Evolutionary conservation across 2,888 invertebrate genomes (phyloP), one percentile per base, ranked within the genome.

Genomic region (Phaedon cochleariae): DNA sequence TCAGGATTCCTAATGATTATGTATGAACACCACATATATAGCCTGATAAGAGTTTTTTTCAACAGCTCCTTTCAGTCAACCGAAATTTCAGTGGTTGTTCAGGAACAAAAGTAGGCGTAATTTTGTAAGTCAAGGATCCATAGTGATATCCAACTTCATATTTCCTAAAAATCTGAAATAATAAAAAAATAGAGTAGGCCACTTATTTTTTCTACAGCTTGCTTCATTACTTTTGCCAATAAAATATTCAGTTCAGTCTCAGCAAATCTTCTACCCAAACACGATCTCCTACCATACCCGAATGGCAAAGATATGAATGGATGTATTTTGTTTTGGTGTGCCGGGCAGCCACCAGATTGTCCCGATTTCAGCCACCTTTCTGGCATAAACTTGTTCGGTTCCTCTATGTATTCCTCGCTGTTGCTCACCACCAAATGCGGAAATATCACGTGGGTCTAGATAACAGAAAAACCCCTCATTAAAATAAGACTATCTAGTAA

Each of bases 401-500:
- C 87, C 1, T 89, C 86, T 75, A 94, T 91, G 81, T 93, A 92
- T 76, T 89, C 85, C 64, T 89, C 87, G 74, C 88, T 88, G 80
- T 92, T 90, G 59, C 92, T 91, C 71, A 93, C 87, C 20, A 92
- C 89, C 81, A 92, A 89, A 81, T 93, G 92, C 59, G 92, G 92
- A 76, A 93, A 90, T 71, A 93, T 91, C 34, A 93, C 87, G 82
- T 92, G 90, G 0, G 92, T 91, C 93, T 93, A 85, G 48, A 87
- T 31, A 46, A 46, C 29, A 58, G 49, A 22, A 58, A 53, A 57
- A 5, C n/a, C n/a, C n/a, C n/a, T n/a, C n/a, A n/a, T n/a, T 46
- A 37, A n/a, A 51, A 46, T 18, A 55, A n/a, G n/a, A 17, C 10
- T n/a, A n/a, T n/a, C n/a, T n/a, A n/a, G n/a, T n/a, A n/a, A n/a